Percentiles rank a stretch among this genome's conserved stretches.
Evolutionary conservation across 2,113 vertebrate species (phyloP).

Genomic region (Mobula birostris): DNA sequence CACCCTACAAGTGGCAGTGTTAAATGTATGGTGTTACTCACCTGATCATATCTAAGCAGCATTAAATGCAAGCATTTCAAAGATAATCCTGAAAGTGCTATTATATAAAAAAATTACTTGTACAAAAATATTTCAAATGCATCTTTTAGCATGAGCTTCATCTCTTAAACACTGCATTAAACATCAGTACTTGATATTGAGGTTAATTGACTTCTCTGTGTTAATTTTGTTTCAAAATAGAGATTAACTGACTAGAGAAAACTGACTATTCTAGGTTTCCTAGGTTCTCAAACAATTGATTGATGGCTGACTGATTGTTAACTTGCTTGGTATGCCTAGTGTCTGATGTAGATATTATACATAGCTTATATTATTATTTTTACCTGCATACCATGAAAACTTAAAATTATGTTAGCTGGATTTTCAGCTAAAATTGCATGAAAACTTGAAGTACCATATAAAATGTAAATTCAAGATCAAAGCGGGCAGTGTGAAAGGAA

Average conservation of each 20-base stretch:
- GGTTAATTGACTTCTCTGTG: neutral
- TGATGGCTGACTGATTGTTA: neutral
- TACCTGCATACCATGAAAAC: neutral
- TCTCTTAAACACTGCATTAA: neutral
- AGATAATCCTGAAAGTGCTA: neutral
- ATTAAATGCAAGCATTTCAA: no score
- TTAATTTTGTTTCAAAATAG: neutral
- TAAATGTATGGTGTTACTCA: neutral
- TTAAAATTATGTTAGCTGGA: neutral
- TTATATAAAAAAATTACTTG: neutral
- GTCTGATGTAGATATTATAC: neutral
- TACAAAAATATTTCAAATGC: neutral
- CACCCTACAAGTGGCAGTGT: neutral
- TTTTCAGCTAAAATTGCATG: neutral
- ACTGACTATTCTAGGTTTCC: neutral
- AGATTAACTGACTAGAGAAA: neutral
- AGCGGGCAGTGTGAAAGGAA: neutral
- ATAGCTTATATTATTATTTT: neutral
- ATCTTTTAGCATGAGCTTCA: neutral
- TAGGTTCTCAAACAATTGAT: slow-evolving; percentile 6
- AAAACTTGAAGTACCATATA: neutral
- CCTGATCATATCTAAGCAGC: neutral
- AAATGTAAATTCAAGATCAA: neutral
- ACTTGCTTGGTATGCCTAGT: neutral
- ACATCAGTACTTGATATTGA: neutral